phyloP scores from a whole-genome alignment of 2,113 vertebrate species.

The Perognathus longimembris region DNA sequence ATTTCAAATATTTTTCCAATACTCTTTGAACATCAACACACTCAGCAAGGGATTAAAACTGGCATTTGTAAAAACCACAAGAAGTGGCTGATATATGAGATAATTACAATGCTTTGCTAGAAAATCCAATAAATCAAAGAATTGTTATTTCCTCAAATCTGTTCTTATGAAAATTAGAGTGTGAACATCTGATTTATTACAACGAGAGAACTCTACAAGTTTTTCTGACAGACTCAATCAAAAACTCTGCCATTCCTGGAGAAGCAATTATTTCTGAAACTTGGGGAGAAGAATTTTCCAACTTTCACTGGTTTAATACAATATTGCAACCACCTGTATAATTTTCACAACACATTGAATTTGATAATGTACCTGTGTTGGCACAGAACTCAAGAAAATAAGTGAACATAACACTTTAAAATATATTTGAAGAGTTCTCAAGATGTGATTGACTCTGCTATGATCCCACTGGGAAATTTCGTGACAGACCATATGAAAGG shows the following conservation, averaged over 20 bases:
- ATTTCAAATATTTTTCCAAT: conserved; percentile 60
- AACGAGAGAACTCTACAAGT: conserved; percentile 67
- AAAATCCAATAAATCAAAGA: conserved; percentile 85
- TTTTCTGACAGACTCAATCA: conserved; percentile 77
- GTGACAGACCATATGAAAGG: background rate
- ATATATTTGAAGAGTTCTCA: background rate
- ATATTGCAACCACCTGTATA: conserved; percentile 56
- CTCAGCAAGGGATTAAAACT: conserved; percentile 81
- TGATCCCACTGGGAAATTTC: background rate
- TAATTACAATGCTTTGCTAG: conserved; percentile 82
- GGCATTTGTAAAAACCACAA: conserved; percentile 81
- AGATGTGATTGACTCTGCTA: background rate
- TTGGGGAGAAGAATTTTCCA: background rate
- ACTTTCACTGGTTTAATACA: background rate
- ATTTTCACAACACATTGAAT: conserved; percentile 71
- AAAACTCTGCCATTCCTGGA: conserved; percentile 64
- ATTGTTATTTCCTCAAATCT: conserved; percentile 82
- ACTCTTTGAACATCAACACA: conserved; percentile 77
- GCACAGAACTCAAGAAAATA: conserved; percentile 50
- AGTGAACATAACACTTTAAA: background rate
- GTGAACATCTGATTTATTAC: conserved; percentile 80
- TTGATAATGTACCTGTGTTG: conserved; percentile 23
- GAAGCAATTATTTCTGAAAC: conserved; percentile 74
- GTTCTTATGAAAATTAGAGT: conserved; percentile 86
- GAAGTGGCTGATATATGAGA: conserved; percentile 83